Evolutionary conservation across 2,888 invertebrate species (phyloP), one percentile per base, ranked within the genome.

Genomic region (Drosophila melanocephala): DNA sequence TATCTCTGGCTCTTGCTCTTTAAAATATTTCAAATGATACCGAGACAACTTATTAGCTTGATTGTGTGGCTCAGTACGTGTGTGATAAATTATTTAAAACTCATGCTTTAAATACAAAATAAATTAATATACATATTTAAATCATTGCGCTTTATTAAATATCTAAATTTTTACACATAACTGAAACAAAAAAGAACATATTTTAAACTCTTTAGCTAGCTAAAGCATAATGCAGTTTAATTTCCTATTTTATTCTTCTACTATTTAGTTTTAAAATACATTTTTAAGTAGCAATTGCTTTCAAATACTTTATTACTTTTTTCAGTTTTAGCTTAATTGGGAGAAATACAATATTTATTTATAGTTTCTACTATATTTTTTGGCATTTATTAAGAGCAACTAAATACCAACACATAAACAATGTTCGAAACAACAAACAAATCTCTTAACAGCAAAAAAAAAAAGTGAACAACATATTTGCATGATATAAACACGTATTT

Each of bases 31-130:
- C n/a, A 58, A 58, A 26, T 28, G 2, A 67, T 28, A 28, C 12
- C 6, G 12, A 56, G 3, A 30, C 75, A 83, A 83, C 75, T 75
- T 52, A 62, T 71, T 77, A 73, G 79, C 69, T 71, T 74, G 37
- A 71, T 60, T 68, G 60, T 69, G 60, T 76, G 87, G 90, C 79
- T 75, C 76, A 51, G 67, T 53, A 63, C 70, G 89, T 89, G 91
- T 87, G 87, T 87, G 76, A 76, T 90, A 90, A 89, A 89, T 87
- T 87, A 82, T 80, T 79, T 89, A 90, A 87, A 87, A 47, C 42
- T 73, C 63, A 79, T 79, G 53, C 47, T 65, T 67, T 82, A 83
- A 86, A 81, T 71, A 87, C 56, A 58, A 82, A 65, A 42, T 28
- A 50, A 56, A 37, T 64, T 73, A 77, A 74, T 71, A 57, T 72